phyloP scores from a whole-genome alignment of 2,113 vertebrate genomes.

The Telmatochromis brichardi region DNA sequence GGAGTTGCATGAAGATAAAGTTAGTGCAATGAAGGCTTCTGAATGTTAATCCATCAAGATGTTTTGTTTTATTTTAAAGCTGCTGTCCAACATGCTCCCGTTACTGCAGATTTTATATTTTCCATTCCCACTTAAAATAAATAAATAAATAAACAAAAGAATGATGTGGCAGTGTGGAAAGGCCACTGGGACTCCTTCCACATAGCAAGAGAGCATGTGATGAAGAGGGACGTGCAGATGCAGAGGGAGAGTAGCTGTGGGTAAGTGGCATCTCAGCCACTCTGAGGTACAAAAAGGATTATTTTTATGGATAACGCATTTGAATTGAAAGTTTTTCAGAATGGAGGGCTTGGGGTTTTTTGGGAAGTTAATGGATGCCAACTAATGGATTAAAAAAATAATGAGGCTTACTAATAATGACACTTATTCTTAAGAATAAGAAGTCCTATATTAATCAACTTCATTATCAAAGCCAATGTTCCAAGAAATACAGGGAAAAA shows the following conservation, averaged over 20 bases:
- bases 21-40: background rate
- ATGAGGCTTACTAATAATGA: background rate
- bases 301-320: background rate
- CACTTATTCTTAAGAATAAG: background rate
- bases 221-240: background rate
- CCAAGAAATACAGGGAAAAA: background rate
- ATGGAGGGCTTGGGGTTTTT: accelerated
- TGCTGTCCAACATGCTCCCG: background rate
- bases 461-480: background rate
- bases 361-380: background rate
- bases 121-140: background rate
- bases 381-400: background rate
- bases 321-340: background rate
- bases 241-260: background rate
- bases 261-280: background rate
- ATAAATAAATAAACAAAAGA: background rate
- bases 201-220: background rate
- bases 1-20: background rate
- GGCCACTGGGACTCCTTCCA: background rate
- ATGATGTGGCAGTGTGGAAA: background rate
- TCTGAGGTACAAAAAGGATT: background rate
- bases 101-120: background rate
- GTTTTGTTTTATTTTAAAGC: background rate
- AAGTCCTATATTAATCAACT: background rate
- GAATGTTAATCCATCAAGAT: background rate